A percentile compares a stretch with the other conserved stretches of the same genome.
Evolutionary conservation across 2,797 vertebrate genomes (phyloP).

Genomic region (Lepilemur ruficaudatus): DNA sequence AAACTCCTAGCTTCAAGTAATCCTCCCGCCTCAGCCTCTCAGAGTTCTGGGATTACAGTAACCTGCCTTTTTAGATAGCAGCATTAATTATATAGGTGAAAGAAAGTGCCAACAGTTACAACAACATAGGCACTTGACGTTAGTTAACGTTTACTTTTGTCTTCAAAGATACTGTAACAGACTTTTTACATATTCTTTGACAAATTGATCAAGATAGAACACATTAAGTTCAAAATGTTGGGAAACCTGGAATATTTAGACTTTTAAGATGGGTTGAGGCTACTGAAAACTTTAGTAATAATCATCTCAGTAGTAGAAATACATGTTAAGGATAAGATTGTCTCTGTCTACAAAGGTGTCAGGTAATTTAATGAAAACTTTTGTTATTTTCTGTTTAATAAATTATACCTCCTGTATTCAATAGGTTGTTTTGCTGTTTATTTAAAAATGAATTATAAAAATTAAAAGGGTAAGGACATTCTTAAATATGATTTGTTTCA

Average conservation of each 20-base stretch:
- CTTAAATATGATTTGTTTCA: slow-evolving; percentile 15
- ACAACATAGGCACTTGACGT: background rate
- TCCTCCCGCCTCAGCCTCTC: background rate
- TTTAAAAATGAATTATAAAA: slow-evolving; percentile 6
- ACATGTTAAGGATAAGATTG: background rate
- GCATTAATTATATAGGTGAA: background rate
- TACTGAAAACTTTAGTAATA: background rate
- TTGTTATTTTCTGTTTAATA: slow-evolving; percentile 13
- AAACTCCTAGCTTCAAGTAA: background rate
- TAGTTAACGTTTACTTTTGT: background rate
- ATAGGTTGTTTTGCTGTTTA: background rate
- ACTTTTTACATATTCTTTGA: background rate
- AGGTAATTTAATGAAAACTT: background rate
- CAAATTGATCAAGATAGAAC: background rate
- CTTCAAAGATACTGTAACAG: background rate
- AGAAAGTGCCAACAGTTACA: background rate
- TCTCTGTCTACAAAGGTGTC: background rate
- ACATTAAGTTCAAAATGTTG: background rate
- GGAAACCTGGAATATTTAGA: background rate
- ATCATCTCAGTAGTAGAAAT: background rate
- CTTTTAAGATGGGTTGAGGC: background rate
- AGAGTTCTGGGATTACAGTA: background rate
- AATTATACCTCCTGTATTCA: background rate
- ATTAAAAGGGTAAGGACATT: background rate
- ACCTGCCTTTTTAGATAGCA: background rate